These are phyloP conservation scores for Venustaconcha ellipsiformis DNA, from an alignment of 1,140 invertebrate genomes.

Conservation along the genomic window DNA sequence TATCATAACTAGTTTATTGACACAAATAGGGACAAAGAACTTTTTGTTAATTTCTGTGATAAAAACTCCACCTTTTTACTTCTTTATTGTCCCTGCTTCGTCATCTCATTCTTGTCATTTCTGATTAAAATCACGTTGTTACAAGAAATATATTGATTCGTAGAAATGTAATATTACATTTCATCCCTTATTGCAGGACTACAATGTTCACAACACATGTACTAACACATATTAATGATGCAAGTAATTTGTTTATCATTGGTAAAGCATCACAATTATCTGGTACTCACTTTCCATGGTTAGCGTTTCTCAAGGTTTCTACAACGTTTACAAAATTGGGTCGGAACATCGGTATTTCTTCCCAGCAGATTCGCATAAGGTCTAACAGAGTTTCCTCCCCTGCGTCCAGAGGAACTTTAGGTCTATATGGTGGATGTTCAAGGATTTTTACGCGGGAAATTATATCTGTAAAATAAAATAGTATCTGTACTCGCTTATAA, in stretches of 20 bases:
- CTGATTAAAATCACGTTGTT: background rate
- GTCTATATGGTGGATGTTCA: slow-evolving; percentile 46
- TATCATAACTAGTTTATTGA: too few species aligned
- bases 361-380: slow-evolving; percentile 54
- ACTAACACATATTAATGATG: background rate
- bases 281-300: slow-evolving; percentile 35
- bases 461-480: slow-evolving; percentile 33
- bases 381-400: slow-evolving; percentile 37
- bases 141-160: background rate
- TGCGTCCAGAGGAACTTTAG: slow-evolving; percentile 20
- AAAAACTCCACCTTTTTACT: too few species aligned
- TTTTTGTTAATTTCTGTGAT: too few species aligned
- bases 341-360: slow-evolving; percentile 45
- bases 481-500: too few species aligned
- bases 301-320: slow-evolving; percentile 38
- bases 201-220: background rate
- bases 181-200: background rate
- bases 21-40: too few species aligned
- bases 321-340: slow-evolving; percentile 44
- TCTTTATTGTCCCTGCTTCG: too few species aligned
- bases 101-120: too few species aligned
- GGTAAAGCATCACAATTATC: background rate
- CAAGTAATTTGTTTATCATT: background rate
- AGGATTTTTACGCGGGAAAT: slow-evolving; percentile 30
- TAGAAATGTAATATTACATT: background rate